These are phyloP conservation scores for Machaerirhynchus nigripectus DNA, from an alignment of 2,113 vertebrate species.

Conservation along the genomic window DNA sequence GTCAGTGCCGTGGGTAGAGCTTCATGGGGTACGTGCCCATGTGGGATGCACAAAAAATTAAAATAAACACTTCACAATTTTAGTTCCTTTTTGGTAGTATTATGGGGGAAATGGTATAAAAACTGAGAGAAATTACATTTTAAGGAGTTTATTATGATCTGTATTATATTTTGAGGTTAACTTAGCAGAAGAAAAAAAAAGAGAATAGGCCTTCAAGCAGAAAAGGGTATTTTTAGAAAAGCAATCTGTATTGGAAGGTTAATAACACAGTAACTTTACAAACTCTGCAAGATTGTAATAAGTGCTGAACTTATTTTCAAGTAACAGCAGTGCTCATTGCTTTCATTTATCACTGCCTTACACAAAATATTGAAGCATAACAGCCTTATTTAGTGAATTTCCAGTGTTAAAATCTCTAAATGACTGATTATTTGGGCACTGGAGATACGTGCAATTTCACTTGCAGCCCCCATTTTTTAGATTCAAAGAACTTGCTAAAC, in stretches of 20 bases:
- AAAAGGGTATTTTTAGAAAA: slow-evolving; percentile 21
- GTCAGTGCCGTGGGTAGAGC: slow-evolving; percentile 40
- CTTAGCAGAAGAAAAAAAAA: background rate
- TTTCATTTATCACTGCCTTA: background rate
- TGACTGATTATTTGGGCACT: background rate
- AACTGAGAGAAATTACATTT: background rate
- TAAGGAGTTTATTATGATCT: background rate
- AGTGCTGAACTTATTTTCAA: background rate
- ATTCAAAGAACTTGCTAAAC: background rate
- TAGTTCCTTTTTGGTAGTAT: background rate
- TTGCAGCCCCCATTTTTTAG: background rate
- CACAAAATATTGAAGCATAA: background rate
- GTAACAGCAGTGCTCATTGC: background rate
- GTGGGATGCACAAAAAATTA: slow-evolving; percentile 7
- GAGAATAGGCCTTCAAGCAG: background rate
- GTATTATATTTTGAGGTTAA: background rate
- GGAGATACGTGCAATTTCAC: background rate
- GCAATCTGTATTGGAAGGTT: background rate
- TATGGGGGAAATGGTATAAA: background rate
- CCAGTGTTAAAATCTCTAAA: background rate
- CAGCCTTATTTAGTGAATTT: background rate
- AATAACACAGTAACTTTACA: background rate
- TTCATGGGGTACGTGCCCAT: background rate
- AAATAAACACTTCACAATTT: slow-evolving; percentile 32
- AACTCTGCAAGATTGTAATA: background rate